Base-by-base conservation (phyloP, 2,888 invertebrate genomes). In the Lysandra bellargus region DNA sequence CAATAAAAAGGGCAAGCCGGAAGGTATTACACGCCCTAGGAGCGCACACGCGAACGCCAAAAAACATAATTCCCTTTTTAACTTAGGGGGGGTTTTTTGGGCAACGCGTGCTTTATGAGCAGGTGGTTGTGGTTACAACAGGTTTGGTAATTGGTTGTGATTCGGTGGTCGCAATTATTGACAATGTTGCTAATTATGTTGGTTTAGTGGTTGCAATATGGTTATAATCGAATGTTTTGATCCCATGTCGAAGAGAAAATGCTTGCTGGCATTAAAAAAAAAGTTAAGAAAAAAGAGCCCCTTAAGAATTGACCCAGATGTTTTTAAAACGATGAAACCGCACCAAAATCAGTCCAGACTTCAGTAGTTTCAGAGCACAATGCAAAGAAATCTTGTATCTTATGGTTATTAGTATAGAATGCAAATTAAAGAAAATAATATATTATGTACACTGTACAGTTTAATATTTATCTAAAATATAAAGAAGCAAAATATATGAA, bases 41-140 rank as follows among this genome's bases (percentile, higher is more conserved):
- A 84, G 82, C 86, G 81, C 85, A 87, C 93, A 93, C 94, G 92
- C 91, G 93, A 90, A 82, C 83, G 80, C 82, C 86, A 89, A 93
- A 93, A 87, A 93, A 92, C 87, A 78, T 88, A 90, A 91, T 89
- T 88, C 89, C 85, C 86, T 90, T 92, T 92, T 93, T 91, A 89
- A 83, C 82, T 86, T 81, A 81, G 82, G 84, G 84, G 76, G 33
- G 64, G 78, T 82, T 82, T 82, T 81, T 81, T 75, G 78, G 17
- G 57, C 30, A 49, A 53, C 80, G 80, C 78, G 80, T 79, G 80
- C 80, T 80, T 80, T 76, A 76, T 17, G 17, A 5, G 2, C 44
- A 75, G 44, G 74, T 44, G 12, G 49, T 57, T 76, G 76, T 30
- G 76, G 33, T 57, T 75, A 76, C 76, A 76, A 76, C 76, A 76